Base-by-base conservation (phyloP, 2,888 invertebrate genomes). In the Idaea dimidiata region DNA sequence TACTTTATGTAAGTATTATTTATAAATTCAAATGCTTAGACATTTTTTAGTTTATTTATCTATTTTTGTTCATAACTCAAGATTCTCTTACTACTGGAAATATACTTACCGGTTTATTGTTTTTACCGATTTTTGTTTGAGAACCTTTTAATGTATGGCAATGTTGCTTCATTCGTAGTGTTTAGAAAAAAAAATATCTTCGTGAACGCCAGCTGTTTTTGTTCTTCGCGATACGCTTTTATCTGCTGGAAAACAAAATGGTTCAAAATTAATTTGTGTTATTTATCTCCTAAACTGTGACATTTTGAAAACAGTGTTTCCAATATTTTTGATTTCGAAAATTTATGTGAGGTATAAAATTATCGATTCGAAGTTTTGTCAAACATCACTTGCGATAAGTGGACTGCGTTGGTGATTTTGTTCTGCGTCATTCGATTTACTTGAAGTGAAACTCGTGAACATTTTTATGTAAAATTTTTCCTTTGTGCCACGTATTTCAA, bases 251-350 rank as follows among this genome's bases (percentile, higher is more conserved):
- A 85, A 83, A 87, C 82, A 84, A 73, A 81, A 85, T 86, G 87
- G 83, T 83, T 89, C 91, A 86, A 91, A 91, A 91, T 91, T 91
- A 81, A 85, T 81, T 77, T 87, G 91, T 91, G 90, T 84, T 78
- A 81, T 81, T 83, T 79, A 75, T 78, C 79, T 74, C 74, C 66
- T 72, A 75, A 78, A 75, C 75, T 74, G 83, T 88, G 86, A 82
- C 80, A 82, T 83, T 86, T 85, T 77, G 80, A 83, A 80, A 77
- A 81, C 78, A 79, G 71, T 78, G 77, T 76, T 82, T 82, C 80
- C 72, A 76, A 78, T 79, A 74, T 58, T 71, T 78, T 70, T 69
- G 72, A 80, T 77, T 73, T 77, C 73, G 64, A 68, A 87, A 88
- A 83, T 87, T 88, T 67, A 78, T 78, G 74, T 72, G 73, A 71